Percentiles rank a stretch among this genome's conserved stretches.
These are phyloP conservation scores for Gouania willdenowi DNA, from an alignment of 2,797 vertebrate genomes.

Conservation along the genomic window DNA sequence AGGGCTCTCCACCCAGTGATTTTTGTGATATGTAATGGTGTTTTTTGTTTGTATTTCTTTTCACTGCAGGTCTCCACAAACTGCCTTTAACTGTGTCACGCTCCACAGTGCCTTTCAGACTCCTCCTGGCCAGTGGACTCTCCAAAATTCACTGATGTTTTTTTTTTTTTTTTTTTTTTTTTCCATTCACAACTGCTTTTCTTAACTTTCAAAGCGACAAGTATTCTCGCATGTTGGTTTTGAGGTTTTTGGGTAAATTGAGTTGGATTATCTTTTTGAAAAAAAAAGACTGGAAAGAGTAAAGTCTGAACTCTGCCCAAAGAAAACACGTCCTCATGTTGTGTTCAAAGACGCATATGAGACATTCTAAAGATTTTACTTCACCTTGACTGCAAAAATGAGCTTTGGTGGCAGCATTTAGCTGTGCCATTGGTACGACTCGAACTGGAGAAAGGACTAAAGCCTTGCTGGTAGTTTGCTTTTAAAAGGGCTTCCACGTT, in stretches of 20 bases:
- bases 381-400: slow-evolving; percentile 13
- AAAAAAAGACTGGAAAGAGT: slow-evolving; percentile 2
- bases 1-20: slow-evolving; percentile 26
- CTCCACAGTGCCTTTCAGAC: slow-evolving; percentile 73
- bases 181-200: slow-evolving; percentile 3
- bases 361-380: no score
- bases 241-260: no score
- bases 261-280: not conserved
- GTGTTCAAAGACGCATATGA: no score
- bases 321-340: slow-evolving; percentile 12
- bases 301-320: slow-evolving; percentile 4
- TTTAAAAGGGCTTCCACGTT: slow-evolving; percentile 1
- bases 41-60: slow-evolving; percentile 15
- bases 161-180: not conserved
- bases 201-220: slow-evolving; percentile 11
- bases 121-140: slow-evolving; percentile 76
- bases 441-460: slow-evolving; percentile 19
- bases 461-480: slow-evolving; percentile 24
- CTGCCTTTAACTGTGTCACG: slow-evolving; percentile 82
- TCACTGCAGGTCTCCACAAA: slow-evolving; percentile 83
- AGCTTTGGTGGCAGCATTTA: not conserved
- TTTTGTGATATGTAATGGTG: no score
- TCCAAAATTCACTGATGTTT: slow-evolving; percentile 77
- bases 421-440: slow-evolving; percentile 15
- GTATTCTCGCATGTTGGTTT: no score